phyloP scores from a whole-genome alignment of 1,140 invertebrate genomes.

The Himalopsyche phryganea region DNA sequence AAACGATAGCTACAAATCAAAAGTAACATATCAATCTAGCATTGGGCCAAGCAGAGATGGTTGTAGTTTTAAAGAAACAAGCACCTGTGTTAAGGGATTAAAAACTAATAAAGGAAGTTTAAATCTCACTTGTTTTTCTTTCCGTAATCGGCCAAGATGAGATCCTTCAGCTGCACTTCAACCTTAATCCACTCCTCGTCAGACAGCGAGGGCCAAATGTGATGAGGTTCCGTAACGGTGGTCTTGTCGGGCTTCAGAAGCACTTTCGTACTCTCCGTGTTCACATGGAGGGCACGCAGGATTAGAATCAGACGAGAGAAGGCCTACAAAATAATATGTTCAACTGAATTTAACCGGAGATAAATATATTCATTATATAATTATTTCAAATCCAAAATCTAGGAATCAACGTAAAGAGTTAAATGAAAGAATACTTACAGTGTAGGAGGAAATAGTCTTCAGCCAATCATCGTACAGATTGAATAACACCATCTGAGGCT shows the following conservation, averaged over 20 bases:
- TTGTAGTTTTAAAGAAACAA: too few species aligned
- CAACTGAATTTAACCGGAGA: too few species aligned
- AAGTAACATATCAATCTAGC: too few species aligned
- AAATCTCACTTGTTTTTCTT: constrained; percentile 93
- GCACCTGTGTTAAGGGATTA: too few species aligned
- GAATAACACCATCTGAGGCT: constrained; percentile 99
- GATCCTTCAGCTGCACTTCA: constrained; percentile 96
- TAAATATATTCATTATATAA: too few species aligned
- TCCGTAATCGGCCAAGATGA: constrained; percentile 98
- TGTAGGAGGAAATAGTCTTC: constrained; percentile 94
- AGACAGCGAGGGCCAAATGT: constrained; percentile 97
- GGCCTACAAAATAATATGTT: constrained; percentile 55
- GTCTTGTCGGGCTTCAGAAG: constrained; percentile 98
- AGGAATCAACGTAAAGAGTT: too few species aligned
- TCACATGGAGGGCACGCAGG: constrained; percentile 94
- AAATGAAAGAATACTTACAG: constrained; percentile 49
- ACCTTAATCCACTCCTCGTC: constrained; percentile 99
- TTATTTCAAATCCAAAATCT: too few species aligned
- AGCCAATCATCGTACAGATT: constrained; percentile 99
- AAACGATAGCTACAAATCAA: too few species aligned
- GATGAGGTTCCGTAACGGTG: constrained; percentile 97
- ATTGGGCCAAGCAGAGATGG: too few species aligned
- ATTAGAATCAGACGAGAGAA: constrained; percentile 98
- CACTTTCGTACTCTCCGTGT: constrained; percentile 98
- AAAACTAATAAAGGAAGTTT: too few species aligned